Base-by-base conservation (phyloP, 2,888 invertebrate species). In the Archips crataeganus region DNA sequence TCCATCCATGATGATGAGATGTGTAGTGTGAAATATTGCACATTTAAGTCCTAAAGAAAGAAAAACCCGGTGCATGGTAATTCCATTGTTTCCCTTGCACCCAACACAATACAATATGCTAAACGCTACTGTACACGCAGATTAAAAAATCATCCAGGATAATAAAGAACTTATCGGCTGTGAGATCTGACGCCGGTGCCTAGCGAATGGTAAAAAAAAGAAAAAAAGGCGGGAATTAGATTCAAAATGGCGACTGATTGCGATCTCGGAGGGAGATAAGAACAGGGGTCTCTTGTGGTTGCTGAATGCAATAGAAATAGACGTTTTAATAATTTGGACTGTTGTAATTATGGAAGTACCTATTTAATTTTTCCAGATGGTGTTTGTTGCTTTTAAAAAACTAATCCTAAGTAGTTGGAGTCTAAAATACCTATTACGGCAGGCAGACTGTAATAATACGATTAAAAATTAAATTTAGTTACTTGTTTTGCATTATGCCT, bases 111-210 rank as follows among this genome's bases (percentile, higher is more conserved):
- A 87, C 85, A 86, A 87, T 65, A 89, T 89, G 88, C 84, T 86
- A 90, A 91, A 89, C 87, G 81, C 79, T 87, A 85, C 84, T 84
- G 80, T 85, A 85, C 84, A 89, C 87, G 85, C 84, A 91, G 91
- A 92, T 92, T 91, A 93, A 92, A 92, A 93, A 91, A 92, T 92
- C 91, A 92, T 92, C 90, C 91, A 91, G 92, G 90, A 92, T 92
- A 92, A 93, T 93, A 92, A 92, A 91, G 91, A 88, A 86, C 85
- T 93, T 93, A 93, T 93, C 93, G 86, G 85, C 89, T 91, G 90
- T 89, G 91, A 90, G 91, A 93, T 93, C 93, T 91, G 88, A 91
- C 86, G 90, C 89, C 88, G 80, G 85, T 92, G 91, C 87, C 90
- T 87, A 88, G 86, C 85, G 87, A 89, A 88, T 87, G 85, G 85